phyloP scores from a whole-genome alignment of 2,113 vertebrate species.

The Paralichthys olivaceus region DNA sequence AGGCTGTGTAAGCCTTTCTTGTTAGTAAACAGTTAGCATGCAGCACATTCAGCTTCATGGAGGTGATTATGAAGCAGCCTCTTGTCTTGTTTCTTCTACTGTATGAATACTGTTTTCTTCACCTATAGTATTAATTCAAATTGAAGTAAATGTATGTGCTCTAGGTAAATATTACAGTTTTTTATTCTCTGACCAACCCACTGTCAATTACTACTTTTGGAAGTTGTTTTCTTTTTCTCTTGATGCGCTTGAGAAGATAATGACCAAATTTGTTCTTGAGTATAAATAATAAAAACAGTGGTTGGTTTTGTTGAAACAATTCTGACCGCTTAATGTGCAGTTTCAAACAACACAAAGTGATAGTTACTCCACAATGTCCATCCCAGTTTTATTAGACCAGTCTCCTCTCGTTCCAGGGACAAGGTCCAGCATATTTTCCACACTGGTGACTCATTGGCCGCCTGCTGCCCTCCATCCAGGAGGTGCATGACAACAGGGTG shows the following conservation, averaged over 20 bases:
- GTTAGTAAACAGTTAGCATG: background rate
- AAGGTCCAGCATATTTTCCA: slow-evolving; percentile 60
- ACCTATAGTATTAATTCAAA: too few relatives aligned
- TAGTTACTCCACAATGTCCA: background rate
- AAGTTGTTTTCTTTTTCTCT: background rate
- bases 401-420: slow-evolving; percentile 43
- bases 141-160: background rate
- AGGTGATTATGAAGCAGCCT: background rate
- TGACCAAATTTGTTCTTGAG: background rate
- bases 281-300: background rate
- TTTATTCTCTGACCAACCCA: background rate
- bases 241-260: background rate
- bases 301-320: background rate
- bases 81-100: background rate
- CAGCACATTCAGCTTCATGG: background rate
- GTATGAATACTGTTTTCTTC: too few relatives aligned
- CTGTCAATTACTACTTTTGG: background rate
- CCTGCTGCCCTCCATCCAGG: slow-evolving; percentile 52
- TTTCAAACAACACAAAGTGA: slow-evolving; percentile 10
- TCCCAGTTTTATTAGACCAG: slow-evolving; percentile 19
- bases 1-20: background rate
- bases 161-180: background rate
- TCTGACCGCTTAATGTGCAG: background rate
- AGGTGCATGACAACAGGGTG: slow-evolving; percentile 60
- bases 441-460: slow-evolving; percentile 51